These are phyloP conservation scores for Plebejus argus DNA, from an alignment of 2,888 invertebrate genomes.

Conservation along the genomic window DNA sequence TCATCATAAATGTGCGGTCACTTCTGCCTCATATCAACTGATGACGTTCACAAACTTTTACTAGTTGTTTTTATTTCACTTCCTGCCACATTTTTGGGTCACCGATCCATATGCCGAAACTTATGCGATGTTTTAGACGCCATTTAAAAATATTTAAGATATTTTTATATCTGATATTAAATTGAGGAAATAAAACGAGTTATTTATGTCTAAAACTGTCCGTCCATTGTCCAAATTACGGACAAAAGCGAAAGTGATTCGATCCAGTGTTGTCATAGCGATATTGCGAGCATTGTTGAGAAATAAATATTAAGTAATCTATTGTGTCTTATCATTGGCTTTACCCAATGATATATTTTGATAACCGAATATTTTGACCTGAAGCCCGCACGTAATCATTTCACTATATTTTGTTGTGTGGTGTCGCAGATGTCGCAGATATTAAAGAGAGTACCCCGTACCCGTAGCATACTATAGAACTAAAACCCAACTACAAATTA, in stretches of 20 bases:
- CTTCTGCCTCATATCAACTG: slow-evolving; percentile 16
- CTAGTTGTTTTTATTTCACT: neutral
- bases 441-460: no score
- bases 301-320: slow-evolving; percentile 17
- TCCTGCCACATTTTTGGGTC: slow-evolving; percentile 26
- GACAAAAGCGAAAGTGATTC: neutral
- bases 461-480: no score
- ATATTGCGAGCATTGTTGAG: neutral
- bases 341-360: neutral
- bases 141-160: slow-evolving; percentile 14
- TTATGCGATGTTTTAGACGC: neutral
- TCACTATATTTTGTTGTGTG: neutral
- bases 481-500: no score
- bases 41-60: neutral
- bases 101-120: neutral
- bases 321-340: neutral
- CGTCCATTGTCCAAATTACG: neutral
- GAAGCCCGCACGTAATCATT: neutral
- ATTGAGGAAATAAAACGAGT: neutral
- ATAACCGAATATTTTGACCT: neutral
- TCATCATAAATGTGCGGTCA: neutral
- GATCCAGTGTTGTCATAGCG: neutral
- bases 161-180: neutral
- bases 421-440: no score
- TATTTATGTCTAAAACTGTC: neutral